These are phyloP conservation scores for Malurus cyaneus DNA, from an alignment of 2,113 vertebrate genomes.

Conservation along the genomic window DNA sequence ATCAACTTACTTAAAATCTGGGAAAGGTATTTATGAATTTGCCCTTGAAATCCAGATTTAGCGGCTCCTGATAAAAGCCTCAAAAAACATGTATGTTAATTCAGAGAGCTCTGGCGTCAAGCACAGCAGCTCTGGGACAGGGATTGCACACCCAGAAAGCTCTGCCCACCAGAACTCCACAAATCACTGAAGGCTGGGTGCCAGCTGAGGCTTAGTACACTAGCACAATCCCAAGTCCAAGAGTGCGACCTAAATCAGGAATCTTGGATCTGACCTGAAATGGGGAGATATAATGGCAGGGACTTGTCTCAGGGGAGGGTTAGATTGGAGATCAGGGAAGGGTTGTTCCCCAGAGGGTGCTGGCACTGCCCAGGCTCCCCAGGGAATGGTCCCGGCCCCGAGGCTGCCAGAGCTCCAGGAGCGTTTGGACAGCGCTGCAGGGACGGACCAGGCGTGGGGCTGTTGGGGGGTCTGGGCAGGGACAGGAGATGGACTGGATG, in stretches of 20 bases:
- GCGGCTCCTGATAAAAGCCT: background rate
- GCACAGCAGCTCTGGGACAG: background rate
- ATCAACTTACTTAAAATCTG: background rate
- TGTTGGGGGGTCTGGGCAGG: background rate
- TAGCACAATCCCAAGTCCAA: background rate
- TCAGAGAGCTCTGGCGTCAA: background rate
- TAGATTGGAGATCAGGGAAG: background rate
- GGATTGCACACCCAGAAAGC: background rate
- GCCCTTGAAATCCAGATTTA: background rate
- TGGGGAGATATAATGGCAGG: background rate
- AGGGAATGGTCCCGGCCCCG: background rate
- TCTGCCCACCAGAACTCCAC: background rate
- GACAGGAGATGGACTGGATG: rapidly evolving
- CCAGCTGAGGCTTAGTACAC: background rate
- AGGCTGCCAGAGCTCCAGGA: background rate
- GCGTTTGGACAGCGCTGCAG: background rate
- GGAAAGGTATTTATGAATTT: background rate
- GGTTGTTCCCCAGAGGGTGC: background rate
- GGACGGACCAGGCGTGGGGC: background rate
- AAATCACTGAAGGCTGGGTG: background rate
- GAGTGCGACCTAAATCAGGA: background rate
- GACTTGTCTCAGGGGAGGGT: rapidly evolving
- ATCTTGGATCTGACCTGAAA: background rate
- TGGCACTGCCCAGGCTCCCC: background rate
- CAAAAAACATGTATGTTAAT: background rate